phyloP scores from a whole-genome alignment of 2,113 vertebrate species.

The Cryptotis parvus region DNA sequence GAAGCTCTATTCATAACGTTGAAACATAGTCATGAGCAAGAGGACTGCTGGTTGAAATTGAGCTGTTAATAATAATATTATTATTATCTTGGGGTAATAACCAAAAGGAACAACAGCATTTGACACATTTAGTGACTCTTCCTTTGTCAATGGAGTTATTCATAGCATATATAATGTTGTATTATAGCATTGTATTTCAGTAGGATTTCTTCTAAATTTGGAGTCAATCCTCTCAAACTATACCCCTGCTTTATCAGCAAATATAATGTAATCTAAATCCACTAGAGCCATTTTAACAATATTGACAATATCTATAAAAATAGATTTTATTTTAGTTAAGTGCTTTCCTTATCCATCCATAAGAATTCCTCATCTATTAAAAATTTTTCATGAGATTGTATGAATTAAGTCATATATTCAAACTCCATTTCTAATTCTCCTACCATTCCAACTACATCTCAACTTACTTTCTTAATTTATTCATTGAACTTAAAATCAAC shows the following conservation, averaged over 20 bases:
- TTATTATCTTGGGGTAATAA: too few relatives aligned
- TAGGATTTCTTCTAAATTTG: neutral
- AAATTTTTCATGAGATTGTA: neutral
- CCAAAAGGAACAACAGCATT: neutral
- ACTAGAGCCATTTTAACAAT: neutral
- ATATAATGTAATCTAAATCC: neutral
- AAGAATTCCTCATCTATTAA: neutral
- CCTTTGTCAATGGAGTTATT: neutral
- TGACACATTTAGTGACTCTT: neutral
- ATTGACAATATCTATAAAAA: neutral
- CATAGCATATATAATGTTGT: neutral
- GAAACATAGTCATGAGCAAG: neutral
- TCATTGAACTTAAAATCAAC: neutral
- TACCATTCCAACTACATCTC: neutral
- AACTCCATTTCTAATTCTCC: neutral
- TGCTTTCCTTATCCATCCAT: neutral
- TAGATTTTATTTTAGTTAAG: neutral
- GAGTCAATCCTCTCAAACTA: neutral
- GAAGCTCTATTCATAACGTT: neutral
- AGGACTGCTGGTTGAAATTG: too few relatives aligned
- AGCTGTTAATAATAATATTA: too few relatives aligned
- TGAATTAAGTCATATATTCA: neutral
- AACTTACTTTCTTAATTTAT: neutral
- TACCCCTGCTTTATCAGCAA: neutral
- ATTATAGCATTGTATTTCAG: neutral